Conservation (phyloP, 1,140 invertebrate species). For the Phocides pigmalion region DNA sequence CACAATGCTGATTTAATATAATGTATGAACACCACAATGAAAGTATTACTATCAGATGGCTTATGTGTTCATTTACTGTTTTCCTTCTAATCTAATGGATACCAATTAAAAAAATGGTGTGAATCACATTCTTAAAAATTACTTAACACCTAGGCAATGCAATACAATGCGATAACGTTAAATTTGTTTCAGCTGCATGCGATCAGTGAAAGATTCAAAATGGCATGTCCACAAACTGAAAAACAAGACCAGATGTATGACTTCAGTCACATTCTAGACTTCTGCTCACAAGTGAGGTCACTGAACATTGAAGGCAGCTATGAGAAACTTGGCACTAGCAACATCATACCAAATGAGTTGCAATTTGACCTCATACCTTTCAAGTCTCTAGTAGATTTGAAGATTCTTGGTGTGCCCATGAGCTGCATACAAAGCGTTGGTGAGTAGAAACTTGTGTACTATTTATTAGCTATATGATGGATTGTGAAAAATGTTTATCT, state of each 20-base stretch:
- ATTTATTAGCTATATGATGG: no score
- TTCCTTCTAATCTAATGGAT: no score
- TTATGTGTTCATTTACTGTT: no score
- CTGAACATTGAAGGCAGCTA: constrained; percentile 89
- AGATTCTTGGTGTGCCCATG: constrained; percentile 86
- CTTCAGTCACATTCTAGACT: constrained; percentile 95
- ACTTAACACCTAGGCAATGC: no score
- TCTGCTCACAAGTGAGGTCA: constrained; percentile 89
- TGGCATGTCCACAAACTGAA: constrained; percentile 91
- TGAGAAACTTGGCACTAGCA: constrained; percentile 88
- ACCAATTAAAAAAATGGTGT: no score
- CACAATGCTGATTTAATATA: no score
- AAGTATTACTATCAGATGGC: no score
- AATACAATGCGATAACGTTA: no score
- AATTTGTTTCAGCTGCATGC: constrained; percentile 90
- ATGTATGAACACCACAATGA: no score
- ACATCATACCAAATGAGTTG: constrained; percentile 92
- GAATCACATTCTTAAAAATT: no score
- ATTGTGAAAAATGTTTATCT: no score
- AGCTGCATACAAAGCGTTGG: constrained; percentile 87
- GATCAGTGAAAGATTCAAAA: constrained; percentile 93
- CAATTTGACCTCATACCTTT: constrained; percentile 92
- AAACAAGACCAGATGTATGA: constrained; percentile 88
- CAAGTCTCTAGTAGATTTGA: constrained; percentile 87
- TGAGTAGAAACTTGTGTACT: constrained; percentile 54